A percentile compares a stretch with the other conserved stretches of the same genome.
Conservation (phyloP, 2,888 invertebrate genomes). For the Luperina testacea region DNA sequence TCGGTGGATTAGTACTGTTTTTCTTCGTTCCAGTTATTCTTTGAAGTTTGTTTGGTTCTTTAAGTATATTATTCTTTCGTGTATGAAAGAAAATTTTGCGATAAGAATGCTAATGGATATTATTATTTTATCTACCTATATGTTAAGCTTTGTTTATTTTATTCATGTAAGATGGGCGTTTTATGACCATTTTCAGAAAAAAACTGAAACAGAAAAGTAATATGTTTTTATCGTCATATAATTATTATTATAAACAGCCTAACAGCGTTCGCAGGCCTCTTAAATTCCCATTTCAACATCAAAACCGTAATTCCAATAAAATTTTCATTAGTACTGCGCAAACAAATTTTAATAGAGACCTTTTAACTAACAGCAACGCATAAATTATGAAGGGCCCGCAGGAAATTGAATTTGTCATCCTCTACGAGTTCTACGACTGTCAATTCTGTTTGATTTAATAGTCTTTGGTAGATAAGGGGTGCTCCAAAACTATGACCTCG, state of each 20-base stretch:
- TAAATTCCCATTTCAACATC: slow-evolving; percentile 10
- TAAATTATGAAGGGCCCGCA: slow-evolving; percentile 50
- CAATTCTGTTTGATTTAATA: slow-evolving; percentile 61
- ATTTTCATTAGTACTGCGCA: slow-evolving; percentile 17
- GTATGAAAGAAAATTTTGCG: not conserved
- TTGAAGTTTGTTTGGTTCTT: not conserved
- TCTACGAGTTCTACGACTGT: slow-evolving; percentile 49
- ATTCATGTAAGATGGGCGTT: not conserved
- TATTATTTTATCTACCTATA: not conserved
- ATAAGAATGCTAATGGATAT: not conserved
- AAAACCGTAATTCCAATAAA: slow-evolving; percentile 32
- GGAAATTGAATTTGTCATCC: slow-evolving; percentile 65
- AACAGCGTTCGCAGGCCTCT: not conserved
- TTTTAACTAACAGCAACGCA: slow-evolving; percentile 53
- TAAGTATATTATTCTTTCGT: not conserved
- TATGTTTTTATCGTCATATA: no score
- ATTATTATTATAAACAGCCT: not conserved
- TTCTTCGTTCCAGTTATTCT: slow-evolving; percentile 16
- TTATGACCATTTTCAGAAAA: not conserved
- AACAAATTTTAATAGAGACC: slow-evolving; percentile 50
- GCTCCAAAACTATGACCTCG: slow-evolving; percentile 42
- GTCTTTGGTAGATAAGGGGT: slow-evolving; percentile 43
- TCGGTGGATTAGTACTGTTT: slow-evolving; percentile 10
- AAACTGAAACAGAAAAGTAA: not conserved
- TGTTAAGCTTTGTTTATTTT: no score